These are phyloP conservation scores for Cotesia chilonis DNA, from an alignment of 1,140 invertebrate genomes.

Conservation along the genomic window DNA sequence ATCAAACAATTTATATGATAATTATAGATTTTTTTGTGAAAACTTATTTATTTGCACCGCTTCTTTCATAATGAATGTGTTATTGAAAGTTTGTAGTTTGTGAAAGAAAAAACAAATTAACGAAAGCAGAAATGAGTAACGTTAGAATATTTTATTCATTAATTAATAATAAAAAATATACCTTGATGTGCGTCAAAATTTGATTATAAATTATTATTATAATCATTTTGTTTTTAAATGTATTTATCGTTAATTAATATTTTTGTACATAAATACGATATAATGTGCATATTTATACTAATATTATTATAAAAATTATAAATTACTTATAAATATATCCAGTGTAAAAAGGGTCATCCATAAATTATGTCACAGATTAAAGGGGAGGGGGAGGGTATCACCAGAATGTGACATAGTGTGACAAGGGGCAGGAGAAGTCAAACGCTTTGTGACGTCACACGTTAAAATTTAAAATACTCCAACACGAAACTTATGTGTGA, in stretches of 20 bases:
- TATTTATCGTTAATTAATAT: not conserved
- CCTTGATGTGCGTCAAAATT: constrained; percentile 39
- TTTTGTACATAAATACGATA: not conserved
- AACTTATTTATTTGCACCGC: not conserved
- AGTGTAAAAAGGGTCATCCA: too few species aligned
- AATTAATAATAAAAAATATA: constrained; percentile 14
- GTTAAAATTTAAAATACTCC: too few species aligned
- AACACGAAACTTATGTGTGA: too few species aligned
- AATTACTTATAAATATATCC: too few species aligned
- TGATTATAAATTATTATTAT: constrained; percentile 20
- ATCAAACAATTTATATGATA: not conserved
- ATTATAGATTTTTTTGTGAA: too few species aligned
- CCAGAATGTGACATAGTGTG: too few species aligned
- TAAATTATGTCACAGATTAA: too few species aligned
- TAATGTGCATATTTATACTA: too few species aligned
- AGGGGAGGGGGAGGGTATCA: too few species aligned
- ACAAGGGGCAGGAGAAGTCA: too few species aligned
- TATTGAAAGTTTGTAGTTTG: not conserved
- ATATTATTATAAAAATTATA: not conserved
- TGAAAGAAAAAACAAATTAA: constrained; percentile 20
- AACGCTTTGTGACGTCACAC: too few species aligned
- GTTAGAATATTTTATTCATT: not conserved
- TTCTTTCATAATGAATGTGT: constrained; percentile 16
- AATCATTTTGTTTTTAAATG: not conserved
- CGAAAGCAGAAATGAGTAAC: constrained; percentile 21